A percentile compares a stretch with the other conserved stretches of the same genome.
phyloP scores from a whole-genome alignment of 2,797 vertebrate genomes.

The Cichlasoma orientale region DNA sequence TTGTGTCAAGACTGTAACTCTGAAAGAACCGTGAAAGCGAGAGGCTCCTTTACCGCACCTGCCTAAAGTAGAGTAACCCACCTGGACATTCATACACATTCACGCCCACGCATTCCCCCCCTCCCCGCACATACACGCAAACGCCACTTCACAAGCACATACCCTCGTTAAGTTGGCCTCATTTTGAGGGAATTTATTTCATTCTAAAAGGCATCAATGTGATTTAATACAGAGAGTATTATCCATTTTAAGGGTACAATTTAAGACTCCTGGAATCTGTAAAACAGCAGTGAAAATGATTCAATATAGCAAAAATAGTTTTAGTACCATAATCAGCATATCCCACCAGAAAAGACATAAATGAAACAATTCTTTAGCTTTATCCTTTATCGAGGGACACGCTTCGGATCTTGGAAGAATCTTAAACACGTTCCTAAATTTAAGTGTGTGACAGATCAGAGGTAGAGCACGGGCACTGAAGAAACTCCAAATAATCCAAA shows the following conservation, averaged over 20 bases:
- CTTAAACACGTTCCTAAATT: conserved; percentile 10
- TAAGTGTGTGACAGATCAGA: conserved; percentile 42
- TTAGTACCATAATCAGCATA: conserved; percentile 39
- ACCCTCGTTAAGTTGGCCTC: conserved; percentile 56
- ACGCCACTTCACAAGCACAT: conserved; percentile 10
- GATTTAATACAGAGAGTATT: conserved; percentile 69
- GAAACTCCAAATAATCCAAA: conserved; percentile 21
- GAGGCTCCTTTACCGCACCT: conserved; percentile 3
- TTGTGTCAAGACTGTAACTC: conserved; percentile 19
- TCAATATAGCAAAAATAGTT: conserved; percentile 61
- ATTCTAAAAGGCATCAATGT: conserved; percentile 76
- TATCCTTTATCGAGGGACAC: conserved; percentile 17
- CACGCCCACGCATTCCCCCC: too few relatives aligned
- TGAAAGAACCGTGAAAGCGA: not conserved
- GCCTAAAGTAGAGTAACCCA: not conserved
- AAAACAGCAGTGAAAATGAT: conserved; percentile 51
- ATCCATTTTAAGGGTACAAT: conserved; percentile 53
- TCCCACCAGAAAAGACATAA: conserved; percentile 43
- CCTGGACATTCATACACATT: not conserved
- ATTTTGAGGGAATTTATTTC: conserved; percentile 80
- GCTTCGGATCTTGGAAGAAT: conserved; percentile 14
- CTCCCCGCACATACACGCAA: not conserved
- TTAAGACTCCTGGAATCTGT: conserved; percentile 65
- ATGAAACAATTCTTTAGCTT: conserved; percentile 13
- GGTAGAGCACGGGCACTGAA: conserved; percentile 49